These are phyloP conservation scores for Notocelia uddmanniana DNA, from an alignment of 2,888 invertebrate species.

Conservation along the genomic window DNA sequence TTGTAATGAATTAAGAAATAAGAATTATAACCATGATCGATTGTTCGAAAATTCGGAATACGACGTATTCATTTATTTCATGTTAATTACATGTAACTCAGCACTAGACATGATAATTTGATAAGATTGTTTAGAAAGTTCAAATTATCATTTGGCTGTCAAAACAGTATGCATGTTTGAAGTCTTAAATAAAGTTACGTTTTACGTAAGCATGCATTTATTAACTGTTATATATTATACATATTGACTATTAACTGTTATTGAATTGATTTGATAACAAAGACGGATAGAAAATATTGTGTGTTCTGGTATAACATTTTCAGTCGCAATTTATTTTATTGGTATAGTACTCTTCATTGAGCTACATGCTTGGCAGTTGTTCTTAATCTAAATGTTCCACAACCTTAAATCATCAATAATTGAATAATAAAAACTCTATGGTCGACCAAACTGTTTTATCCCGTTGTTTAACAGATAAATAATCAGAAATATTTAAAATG, in stretches of 20 bases:
- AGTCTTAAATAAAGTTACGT: not conserved
- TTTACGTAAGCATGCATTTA: not conserved
- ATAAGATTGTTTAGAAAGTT: conserved; percentile 36
- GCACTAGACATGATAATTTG: conserved; percentile 30
- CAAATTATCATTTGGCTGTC: conserved; percentile 7
- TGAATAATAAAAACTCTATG: no score
- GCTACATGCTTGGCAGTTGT: no score
- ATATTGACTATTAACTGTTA: no score
- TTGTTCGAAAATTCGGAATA: conserved; percentile 16
- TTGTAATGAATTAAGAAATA: conserved; percentile 37
- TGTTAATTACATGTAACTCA: conserved; percentile 27
- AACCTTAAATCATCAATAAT: no score
- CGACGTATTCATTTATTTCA: conserved; percentile 28
- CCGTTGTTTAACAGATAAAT: no score
- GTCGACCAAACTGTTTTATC: no score
- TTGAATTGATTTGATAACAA: no score
- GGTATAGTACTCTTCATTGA: no score
- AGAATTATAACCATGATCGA: conserved; percentile 38
- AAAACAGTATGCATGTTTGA: not conserved
- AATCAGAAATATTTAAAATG: no score
- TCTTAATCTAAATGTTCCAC: no score
- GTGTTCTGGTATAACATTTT: not conserved
- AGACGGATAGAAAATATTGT: conserved; percentile 21
- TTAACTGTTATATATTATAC: not conserved
- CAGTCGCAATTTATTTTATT: not conserved